A percentile compares a stretch with the other conserved stretches of the same genome.
These are phyloP conservation scores for Acinonyx jubatus DNA, from an alignment of 2,113 vertebrate species.

Conservation along the genomic window DNA sequence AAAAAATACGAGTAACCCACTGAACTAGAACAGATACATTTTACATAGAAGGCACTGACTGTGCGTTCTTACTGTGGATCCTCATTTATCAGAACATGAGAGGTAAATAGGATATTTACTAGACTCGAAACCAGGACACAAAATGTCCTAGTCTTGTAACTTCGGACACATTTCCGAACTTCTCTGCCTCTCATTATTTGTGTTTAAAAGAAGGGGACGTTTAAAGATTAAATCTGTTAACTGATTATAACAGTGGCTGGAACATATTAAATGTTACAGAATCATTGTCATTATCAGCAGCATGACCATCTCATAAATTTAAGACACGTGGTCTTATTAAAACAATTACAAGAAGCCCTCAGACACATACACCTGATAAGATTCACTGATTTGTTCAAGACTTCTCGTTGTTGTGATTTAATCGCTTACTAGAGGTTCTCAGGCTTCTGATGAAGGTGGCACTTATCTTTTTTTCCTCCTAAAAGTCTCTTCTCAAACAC, in stretches of 20 bases:
- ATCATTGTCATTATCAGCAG: neutral
- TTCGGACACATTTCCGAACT: neutral
- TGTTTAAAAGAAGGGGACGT: neutral
- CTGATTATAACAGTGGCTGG: neutral
- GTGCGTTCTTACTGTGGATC: neutral
- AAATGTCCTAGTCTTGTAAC: neutral
- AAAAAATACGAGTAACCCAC: neutral
- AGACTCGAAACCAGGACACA: neutral
- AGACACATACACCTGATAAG: neutral
- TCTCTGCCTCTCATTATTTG: neutral
- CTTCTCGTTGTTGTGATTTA: neutral
- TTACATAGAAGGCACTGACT: neutral
- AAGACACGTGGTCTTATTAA: neutral
- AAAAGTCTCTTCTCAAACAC: neutral
- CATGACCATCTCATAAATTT: neutral
- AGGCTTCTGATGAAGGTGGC: neutral
- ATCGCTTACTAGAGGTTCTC: neutral
- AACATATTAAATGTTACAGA: neutral
- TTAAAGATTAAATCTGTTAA: neutral
- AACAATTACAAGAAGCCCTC: neutral
- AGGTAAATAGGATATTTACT: neutral
- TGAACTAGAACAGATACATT: neutral
- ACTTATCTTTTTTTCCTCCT: neutral
- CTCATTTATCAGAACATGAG: neutral
- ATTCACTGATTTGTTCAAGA: neutral